Percentiles rank a stretch among this genome's conserved stretches.
phyloP scores from a whole-genome alignment of 2,113 vertebrate species.

The Sclerurus mexicanus region DNA sequence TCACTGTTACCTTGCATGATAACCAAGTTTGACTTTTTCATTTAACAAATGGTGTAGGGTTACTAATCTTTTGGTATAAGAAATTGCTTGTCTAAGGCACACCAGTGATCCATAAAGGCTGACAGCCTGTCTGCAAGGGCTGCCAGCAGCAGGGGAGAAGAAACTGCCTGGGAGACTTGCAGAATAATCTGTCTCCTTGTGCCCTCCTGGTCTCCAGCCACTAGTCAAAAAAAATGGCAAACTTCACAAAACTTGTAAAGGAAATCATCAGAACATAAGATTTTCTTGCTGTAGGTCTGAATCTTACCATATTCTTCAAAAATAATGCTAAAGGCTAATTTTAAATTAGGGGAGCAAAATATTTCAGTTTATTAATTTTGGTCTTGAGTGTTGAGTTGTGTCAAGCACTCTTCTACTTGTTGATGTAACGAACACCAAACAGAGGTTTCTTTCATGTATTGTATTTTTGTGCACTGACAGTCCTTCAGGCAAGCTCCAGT shows the following conservation, averaged over 20 bases:
- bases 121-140: neutral
- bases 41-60: conserved; percentile 1
- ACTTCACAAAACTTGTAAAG: neutral
- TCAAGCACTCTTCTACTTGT: neutral
- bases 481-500: neutral
- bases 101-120: neutral
- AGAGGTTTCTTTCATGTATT: neutral
- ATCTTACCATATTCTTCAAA: neutral
- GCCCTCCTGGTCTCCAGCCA: neutral
- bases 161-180: neutral
- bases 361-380: neutral
- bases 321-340: neutral
- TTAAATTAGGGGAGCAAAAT: neutral
- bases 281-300: neutral
- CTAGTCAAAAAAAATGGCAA: neutral
- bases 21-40: conserved; percentile 32
- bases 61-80: conserved; percentile 29
- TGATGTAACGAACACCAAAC: neutral
- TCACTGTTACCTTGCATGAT: neutral
- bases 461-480: neutral
- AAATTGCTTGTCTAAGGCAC: conserved; percentile 1
- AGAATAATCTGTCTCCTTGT: neutral
- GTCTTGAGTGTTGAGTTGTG: neutral
- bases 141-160: neutral
- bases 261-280: neutral